Conservation (phyloP, 2,797 vertebrate genomes). For the Enteromius viviparus region DNA sequence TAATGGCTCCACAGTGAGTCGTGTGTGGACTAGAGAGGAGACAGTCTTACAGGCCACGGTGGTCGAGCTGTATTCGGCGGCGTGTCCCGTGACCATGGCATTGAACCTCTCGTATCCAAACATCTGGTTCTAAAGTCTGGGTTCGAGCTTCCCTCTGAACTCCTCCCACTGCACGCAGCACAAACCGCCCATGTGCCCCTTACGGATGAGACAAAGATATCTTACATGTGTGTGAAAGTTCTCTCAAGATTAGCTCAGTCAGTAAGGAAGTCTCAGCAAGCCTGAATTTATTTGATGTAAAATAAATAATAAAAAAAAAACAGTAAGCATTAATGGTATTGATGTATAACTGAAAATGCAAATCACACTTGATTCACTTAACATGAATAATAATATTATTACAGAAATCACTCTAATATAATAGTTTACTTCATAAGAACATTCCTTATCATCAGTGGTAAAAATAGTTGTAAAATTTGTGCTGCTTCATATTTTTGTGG, state of each 20-base stretch:
- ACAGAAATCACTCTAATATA: neutral
- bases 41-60: slow-evolving; percentile 80
- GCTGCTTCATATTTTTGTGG: neutral
- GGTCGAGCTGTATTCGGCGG: slow-evolving; percentile 72
- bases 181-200: slow-evolving; percentile 91
- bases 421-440: neutral
- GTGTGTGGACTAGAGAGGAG: too few relatives aligned
- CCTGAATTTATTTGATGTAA: neutral
- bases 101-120: slow-evolving; percentile 89
- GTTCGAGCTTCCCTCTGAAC: slow-evolving; percentile 84
- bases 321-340: neutral
- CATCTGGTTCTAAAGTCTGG: slow-evolving; percentile 86
- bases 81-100: slow-evolving; percentile 85
- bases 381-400: neutral
- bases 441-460: neutral
- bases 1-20: neutral
- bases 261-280: neutral
- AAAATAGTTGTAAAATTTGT: neutral
- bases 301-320: neutral
- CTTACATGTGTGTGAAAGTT: neutral
- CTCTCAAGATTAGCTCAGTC: neutral
- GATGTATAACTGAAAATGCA: neutral
- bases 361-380: neutral
- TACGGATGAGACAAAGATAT: slow-evolving; percentile 1
- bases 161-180: slow-evolving; percentile 69